Conservation (phyloP, 2,113 vertebrate genomes). For the Phodopus roborovskii region DNA sequence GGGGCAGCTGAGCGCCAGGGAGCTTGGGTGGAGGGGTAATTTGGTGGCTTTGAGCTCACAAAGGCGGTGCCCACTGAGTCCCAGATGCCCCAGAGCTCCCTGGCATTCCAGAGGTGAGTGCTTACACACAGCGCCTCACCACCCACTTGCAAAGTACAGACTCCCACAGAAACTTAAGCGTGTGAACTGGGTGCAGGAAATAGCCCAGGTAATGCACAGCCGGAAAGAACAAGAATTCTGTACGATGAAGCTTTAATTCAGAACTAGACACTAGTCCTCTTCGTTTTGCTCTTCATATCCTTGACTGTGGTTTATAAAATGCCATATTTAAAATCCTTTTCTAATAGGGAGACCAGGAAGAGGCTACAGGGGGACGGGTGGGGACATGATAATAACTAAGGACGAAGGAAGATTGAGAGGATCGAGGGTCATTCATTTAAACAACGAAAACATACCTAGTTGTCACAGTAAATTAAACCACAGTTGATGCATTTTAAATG, state of each 20-base stretch:
- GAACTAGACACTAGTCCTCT: background rate
- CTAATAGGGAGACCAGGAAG: background rate
- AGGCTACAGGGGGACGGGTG: background rate
- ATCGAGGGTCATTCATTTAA: background rate
- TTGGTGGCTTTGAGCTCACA: background rate
- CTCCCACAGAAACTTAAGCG: background rate
- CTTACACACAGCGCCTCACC: background rate
- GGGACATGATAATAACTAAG: background rate
- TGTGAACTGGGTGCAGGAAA: background rate
- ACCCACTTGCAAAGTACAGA: background rate
- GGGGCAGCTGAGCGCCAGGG: accelerated
- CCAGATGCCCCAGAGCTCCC: accelerated
- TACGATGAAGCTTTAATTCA: background rate
- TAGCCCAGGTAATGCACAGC: background rate
- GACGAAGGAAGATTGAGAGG: background rate
- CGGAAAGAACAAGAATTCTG: background rate
- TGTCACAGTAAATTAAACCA: background rate
- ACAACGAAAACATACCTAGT: background rate
- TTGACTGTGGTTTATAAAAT: background rate
- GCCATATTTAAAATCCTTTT: background rate
- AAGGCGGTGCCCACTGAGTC: background rate
- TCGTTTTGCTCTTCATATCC: background rate
- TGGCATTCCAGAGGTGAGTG: background rate
- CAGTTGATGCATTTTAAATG: background rate
- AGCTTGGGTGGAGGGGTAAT: background rate